These are phyloP conservation scores for Calidris pygmaea DNA, from an alignment of 2,113 vertebrate species.

Conservation along the genomic window DNA sequence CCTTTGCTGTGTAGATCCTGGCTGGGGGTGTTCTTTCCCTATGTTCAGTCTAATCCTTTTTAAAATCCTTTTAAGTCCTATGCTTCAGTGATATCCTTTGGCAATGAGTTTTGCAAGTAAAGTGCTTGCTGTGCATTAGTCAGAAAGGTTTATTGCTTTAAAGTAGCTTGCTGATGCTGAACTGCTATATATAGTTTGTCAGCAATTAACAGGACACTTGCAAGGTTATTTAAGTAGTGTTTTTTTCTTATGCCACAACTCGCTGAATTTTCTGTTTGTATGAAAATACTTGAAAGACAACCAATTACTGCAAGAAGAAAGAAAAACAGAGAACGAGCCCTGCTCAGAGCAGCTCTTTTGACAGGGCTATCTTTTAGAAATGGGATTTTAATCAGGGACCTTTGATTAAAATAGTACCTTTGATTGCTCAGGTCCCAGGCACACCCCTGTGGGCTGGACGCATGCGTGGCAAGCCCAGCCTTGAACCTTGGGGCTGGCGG, in stretches of 20 bases:
- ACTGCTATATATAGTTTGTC: not conserved
- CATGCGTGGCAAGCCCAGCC: not conserved
- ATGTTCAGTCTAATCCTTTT: not conserved
- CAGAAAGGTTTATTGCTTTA: constrained; percentile 14
- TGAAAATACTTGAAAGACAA: not conserved
- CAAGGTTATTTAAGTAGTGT: constrained; percentile 15
- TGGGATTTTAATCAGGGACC: constrained; percentile 20
- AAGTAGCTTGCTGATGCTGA: not conserved
- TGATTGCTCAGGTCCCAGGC: not conserved
- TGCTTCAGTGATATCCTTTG: constrained; percentile 35
- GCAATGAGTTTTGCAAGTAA: not conserved
- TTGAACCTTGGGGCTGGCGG: not conserved
- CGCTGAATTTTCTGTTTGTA: not conserved
- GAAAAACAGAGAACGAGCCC: not conserved
- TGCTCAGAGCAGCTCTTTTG: rapidly evolving
- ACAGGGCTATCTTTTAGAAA: not conserved
- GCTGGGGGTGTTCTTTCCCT: constrained; percentile 35
- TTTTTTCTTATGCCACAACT: not conserved
- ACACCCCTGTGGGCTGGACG: constrained; percentile 3
- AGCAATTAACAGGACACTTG: constrained; percentile 25
- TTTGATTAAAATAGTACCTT: not conserved
- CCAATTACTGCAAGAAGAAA: not conserved
- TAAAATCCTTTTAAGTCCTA: constrained; percentile 16
- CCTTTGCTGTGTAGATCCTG: not conserved
- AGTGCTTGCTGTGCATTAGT: not conserved